A percentile compares a stretch with the other conserved stretches of the same genome.
Conservation (phyloP, 2,888 invertebrate genomes). For the Rhamphomyia laevipes region DNA sequence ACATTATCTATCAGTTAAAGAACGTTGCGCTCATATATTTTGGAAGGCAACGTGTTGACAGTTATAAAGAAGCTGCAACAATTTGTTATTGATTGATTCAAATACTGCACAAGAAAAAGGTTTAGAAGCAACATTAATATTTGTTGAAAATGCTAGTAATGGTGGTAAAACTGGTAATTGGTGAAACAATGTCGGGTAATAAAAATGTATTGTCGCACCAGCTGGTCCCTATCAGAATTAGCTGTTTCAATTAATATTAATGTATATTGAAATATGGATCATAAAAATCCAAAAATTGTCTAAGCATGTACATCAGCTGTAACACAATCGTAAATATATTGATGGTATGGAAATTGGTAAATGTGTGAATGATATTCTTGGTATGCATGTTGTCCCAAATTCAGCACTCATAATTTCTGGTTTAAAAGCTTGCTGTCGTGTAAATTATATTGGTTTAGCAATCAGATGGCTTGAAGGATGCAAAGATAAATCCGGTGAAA, state of each 20-base stretch:
- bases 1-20: constrained; percentile 81
- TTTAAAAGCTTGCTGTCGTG: constrained; percentile 78
- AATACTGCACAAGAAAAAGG: constrained; percentile 97
- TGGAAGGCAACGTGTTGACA: constrained; percentile 93
- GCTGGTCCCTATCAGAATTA: constrained; percentile 87
- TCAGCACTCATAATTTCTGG: constrained; percentile 80
- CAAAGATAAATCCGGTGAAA: constrained; percentile 74
- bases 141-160: constrained; percentile 78
- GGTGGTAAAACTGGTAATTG: constrained; percentile 81
- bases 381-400: constrained; percentile 87
- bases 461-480: constrained; percentile 86
- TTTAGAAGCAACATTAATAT: constrained; percentile 80
- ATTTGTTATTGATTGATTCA: constrained; percentile 75
- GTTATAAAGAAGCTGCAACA: constrained; percentile 88
- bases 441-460: constrained; percentile 90
- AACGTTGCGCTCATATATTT: constrained; percentile 82
- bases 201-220: constrained; percentile 87
- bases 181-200: constrained; percentile 75
- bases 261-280: constrained; percentile 94
- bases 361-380: constrained; percentile 77
- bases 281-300: constrained; percentile 93
- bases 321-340: constrained; percentile 68
- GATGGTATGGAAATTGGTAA: constrained; percentile 93
- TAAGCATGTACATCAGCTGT: constrained; percentile 68
- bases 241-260: constrained; percentile 77